phyloP scores from a whole-genome alignment of 1,140 invertebrate species.

The Drosophila sp. region DNA sequence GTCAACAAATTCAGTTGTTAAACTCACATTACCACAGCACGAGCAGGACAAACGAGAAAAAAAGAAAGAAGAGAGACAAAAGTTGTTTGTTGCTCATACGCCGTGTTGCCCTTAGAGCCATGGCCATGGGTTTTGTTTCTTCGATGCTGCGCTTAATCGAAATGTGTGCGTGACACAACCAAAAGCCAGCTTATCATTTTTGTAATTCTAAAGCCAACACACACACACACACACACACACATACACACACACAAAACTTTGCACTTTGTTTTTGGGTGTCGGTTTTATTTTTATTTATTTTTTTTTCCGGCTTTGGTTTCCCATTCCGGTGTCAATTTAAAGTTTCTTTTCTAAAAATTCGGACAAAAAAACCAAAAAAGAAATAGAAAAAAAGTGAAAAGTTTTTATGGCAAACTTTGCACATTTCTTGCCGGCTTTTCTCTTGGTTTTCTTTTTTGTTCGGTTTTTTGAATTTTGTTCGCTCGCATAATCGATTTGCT shows the following conservation, averaged over 20 bases:
- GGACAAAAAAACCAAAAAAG: background rate
- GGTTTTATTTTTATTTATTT: constrained; percentile 4
- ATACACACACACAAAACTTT: constrained; percentile 52
- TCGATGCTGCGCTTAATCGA: constrained; percentile 44
- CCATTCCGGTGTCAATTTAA: constrained; percentile 78
- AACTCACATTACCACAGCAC: constrained; percentile 60
- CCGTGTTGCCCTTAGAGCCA: constrained; percentile 22
- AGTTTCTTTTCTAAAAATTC: constrained; percentile 46
- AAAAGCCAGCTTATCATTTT: constrained; percentile 55
- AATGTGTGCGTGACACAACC: constrained; percentile 35
- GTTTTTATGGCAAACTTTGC: constrained; percentile 57
- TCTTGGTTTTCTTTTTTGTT: background rate
- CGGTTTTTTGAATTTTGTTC: background rate
- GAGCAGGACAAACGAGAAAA: background rate
- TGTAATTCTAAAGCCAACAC: constrained; percentile 27
- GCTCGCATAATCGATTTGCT: constrained; percentile 71
- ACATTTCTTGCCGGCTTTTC: constrained; percentile 39
- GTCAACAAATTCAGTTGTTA: constrained; percentile 73
- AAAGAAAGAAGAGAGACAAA: background rate
- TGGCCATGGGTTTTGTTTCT: constrained; percentile 17
- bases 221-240: background rate
- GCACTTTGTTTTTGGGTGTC: constrained; percentile 67
- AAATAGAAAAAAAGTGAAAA: constrained; percentile 40
- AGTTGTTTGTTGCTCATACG: constrained; percentile 54
- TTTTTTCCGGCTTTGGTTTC: constrained; percentile 47